Conservation (phyloP, 2,113 vertebrate genomes). For the Salvelinus alpinus region DNA sequence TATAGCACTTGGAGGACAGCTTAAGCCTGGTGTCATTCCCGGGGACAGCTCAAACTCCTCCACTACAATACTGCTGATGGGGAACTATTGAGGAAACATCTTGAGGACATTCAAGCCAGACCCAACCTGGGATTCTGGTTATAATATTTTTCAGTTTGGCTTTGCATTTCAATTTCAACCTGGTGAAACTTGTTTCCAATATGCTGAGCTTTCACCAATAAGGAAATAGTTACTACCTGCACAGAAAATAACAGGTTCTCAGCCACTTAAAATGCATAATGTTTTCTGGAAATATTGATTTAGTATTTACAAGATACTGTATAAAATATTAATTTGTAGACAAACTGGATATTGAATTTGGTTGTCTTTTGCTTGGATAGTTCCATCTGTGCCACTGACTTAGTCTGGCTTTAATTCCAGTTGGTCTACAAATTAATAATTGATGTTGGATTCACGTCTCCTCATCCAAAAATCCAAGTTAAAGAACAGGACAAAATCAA, state of each 20-base stretch:
- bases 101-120: slow-evolving; percentile 33
- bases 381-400: too few species aligned
- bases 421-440: too few species aligned
- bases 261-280: slow-evolving; percentile 10
- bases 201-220: slow-evolving; percentile 22
- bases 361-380: not conserved
- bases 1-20: slow-evolving; percentile 33
- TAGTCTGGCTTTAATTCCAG: too few species aligned
- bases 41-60: slow-evolving; percentile 28
- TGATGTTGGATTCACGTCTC: too few species aligned
- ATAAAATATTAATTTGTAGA: too few species aligned
- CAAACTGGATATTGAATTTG: too few species aligned
- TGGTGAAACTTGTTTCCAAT: too few species aligned
- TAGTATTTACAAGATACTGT: slow-evolving; percentile 2
- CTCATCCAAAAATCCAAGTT: too few species aligned
- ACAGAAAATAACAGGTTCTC: slow-evolving; percentile 17
- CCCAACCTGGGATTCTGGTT: slow-evolving; percentile 8
- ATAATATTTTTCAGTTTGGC: slow-evolving; percentile 17
- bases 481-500: too few species aligned
- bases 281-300: slow-evolving; percentile 13
- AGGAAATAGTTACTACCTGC: slow-evolving; percentile 11
- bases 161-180: too few species aligned
- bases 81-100: slow-evolving; percentile 44
- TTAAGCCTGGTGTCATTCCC: slow-evolving; percentile 23
- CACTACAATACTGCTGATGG: slow-evolving; percentile 37